Base-by-base conservation (phyloP, 2,797 vertebrate genomes). In the Chaenodraco wilsoni region DNA sequence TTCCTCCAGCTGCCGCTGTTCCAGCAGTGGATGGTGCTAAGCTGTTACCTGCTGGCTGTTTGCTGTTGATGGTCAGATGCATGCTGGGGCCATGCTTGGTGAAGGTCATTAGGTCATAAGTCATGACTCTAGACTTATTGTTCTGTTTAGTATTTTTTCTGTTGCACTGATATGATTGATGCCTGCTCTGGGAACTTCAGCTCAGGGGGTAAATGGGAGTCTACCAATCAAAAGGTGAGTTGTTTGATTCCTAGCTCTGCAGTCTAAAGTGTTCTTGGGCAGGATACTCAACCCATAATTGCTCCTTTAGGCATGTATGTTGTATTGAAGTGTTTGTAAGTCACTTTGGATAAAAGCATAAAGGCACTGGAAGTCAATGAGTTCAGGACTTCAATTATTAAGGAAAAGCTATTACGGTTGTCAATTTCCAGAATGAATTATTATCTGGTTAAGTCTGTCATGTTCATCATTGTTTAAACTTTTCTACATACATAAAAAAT, bases 51-150 rank as follows among this genome's bases (percentile, higher is more conserved):
- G 12, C 77, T 59, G 69, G 11, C 62, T 80, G 79, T 74, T 73
- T 81, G 67, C 73, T 69, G 70, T 65, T 75, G 63, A 45, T 19
- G 19, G 78, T 81, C 69, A 70, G 74, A 60, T 83, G 77, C 85
- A 75, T 23, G 56, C 86, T 74, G 76, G 4, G 79, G 57, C 45
- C 48, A 10, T 69, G 74, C 83, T 78, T 64, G 56, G 63, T 51
- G 68, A 72, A 81, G 83, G 86, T 79, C 71, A 78, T 8, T n/a
- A 45, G 74, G 74, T 74, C 67, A 65, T 17, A 37, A 58, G 63
- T 80, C 60, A 46, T 61, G 66, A 69, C 33, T 62, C 68, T 21
- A 45, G 56, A 31, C 51, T 44, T 60, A 19, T 9, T 37, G 33
- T 37, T 68, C 56, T 63, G 5, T 73, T 58, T 81, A 44, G 64